Base-by-base conservation (phyloP, 1,140 invertebrate genomes). In the Asbolus verrucosus region DNA sequence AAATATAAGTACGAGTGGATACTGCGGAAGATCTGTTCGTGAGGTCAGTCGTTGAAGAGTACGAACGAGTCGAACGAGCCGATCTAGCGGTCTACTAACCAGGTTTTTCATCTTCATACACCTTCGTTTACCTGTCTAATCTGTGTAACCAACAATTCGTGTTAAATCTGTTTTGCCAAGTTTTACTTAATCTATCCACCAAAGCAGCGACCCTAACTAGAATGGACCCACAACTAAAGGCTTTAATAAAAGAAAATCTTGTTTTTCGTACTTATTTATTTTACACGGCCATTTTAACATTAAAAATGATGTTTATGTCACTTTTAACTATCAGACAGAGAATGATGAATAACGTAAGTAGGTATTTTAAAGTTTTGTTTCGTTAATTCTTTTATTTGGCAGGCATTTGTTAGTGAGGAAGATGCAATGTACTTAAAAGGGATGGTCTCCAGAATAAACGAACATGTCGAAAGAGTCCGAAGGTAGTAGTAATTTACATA, bases 291-390 rank as follows among this genome's bases (percentile, higher is more conserved):
- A 79, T 89, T 33, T 75, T 88, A 16, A 79, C 84, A 9, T 16
- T 87, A 2, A 89, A 89, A 73, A 78, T 87, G 72, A 50, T 88
- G 30, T 21, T 77, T 1, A 79, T 89, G 78, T 72, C 82, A 14
- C n/a, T 80, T 2, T 67, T 87, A 6, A 89, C 87, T 0, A 78
- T 77, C 0, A 38, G 81, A 8, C 71, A 81, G 19, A 77, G 87
- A 13, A 70, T 85, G 4, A 70, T 73, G 1, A 83, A 83, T 36
- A 80, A 80, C 78, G 81, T 82, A 63, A 74, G 74, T 73, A 59
- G 6, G 14, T 27, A 54, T 16, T 67, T 46, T 41, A 8, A 36
- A 36, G n/a, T 71, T 71, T 8, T 24, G 9, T 70, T 65, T n/a
- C 16, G 19, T 6, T 70, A 46, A 72, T 13, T 39, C 9, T 41